These are phyloP conservation scores for Drosophila malerkotliana DNA, from an alignment of 1,140 invertebrate species.

Conservation along the genomic window DNA sequence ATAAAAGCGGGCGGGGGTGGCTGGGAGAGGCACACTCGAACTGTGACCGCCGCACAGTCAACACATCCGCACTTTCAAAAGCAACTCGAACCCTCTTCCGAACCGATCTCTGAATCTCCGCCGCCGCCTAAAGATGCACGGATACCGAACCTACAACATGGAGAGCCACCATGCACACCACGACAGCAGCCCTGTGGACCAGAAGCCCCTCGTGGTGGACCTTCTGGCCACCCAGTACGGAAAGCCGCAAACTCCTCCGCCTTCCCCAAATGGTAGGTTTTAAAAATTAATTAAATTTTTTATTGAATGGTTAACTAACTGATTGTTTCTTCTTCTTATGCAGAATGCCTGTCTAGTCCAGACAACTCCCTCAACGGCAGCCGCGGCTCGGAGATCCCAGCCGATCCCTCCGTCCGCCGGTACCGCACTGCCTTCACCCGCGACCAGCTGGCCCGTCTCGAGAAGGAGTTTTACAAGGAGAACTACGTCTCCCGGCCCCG, in stretches of 20 bases:
- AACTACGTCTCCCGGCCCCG: conserved; percentile 98
- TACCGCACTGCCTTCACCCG: conserved; percentile 99
- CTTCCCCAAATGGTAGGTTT: conserved; percentile 82
- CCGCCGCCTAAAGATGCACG: conserved; percentile 68
- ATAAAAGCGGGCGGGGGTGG: conserved; percentile 69
- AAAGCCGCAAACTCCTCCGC: conserved; percentile 81
- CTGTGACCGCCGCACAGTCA: conserved; percentile 72
- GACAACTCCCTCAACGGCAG: conserved; percentile 76
- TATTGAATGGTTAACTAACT: conserved; percentile 31
- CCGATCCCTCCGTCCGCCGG: conserved; percentile 90
- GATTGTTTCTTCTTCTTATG: conserved; percentile 1
- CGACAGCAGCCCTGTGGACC: conserved; percentile 63
- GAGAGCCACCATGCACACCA: conserved; percentile 75
- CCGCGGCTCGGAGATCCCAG: conserved; percentile 77
- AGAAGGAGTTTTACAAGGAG: conserved; percentile 98
- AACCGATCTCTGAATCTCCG: background rate
- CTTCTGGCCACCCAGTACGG: conserved; percentile 77
- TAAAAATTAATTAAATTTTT: background rate
- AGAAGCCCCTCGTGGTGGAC: conserved; percentile 82
- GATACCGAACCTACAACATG: conserved; percentile 80
- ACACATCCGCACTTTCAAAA: conserved; percentile 29
- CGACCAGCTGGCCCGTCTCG: conserved; percentile 96
- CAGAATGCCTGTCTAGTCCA: conserved; percentile 84
- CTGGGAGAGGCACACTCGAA: conserved; percentile 73
- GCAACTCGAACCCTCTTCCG: background rate